Percentiles rank a stretch among this genome's conserved stretches.
Evolutionary conservation across 2,888 invertebrate species (phyloP).

Genomic region (Steinernema carpocapsae): DNA sequence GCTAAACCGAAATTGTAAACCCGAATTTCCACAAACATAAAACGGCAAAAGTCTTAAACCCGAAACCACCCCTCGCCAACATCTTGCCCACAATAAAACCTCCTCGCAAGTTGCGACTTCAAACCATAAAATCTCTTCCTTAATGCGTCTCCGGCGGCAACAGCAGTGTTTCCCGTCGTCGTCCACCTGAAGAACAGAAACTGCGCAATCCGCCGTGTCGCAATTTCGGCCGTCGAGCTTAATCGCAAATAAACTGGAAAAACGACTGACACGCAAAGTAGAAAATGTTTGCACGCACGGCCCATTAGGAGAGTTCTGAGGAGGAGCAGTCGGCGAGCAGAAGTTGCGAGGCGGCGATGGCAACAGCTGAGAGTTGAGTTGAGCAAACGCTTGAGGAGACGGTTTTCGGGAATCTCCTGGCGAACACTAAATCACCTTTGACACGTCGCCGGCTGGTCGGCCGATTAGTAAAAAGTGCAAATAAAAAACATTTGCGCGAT

Average conservation of each 20-base stretch:
- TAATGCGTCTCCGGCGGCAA: background rate
- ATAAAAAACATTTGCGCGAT: conserved; percentile 5
- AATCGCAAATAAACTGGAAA: conserved; percentile 22
- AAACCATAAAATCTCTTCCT: conserved; percentile 13
- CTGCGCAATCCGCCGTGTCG: conserved; percentile 10
- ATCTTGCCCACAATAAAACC: conserved; percentile 1
- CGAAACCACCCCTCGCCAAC: no score
- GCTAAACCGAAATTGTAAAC: no score
- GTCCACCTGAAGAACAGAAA: conserved; percentile 1
- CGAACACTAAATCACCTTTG: conserved; percentile 25
- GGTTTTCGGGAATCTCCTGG: background rate
- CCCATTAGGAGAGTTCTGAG: background rate
- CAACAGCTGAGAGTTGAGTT: no score
- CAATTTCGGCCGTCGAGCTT: conserved; percentile 8
- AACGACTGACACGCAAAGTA: background rate
- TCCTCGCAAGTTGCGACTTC: conserved; percentile 6
- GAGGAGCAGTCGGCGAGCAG: conserved; percentile 17
- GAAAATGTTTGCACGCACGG: conserved; percentile 5
- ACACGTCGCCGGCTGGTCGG: background rate
- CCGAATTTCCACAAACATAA: no score
- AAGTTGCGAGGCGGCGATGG: background rate
- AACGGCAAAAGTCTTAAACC: no score
- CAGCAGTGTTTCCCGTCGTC: background rate
- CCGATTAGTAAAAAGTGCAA: conserved; percentile 9
- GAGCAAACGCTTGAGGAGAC: no score